A percentile compares a stretch with the other conserved stretches of the same genome.
Conservation (phyloP, 2,113 vertebrate genomes). For the Onychorhynchus coronatus region DNA sequence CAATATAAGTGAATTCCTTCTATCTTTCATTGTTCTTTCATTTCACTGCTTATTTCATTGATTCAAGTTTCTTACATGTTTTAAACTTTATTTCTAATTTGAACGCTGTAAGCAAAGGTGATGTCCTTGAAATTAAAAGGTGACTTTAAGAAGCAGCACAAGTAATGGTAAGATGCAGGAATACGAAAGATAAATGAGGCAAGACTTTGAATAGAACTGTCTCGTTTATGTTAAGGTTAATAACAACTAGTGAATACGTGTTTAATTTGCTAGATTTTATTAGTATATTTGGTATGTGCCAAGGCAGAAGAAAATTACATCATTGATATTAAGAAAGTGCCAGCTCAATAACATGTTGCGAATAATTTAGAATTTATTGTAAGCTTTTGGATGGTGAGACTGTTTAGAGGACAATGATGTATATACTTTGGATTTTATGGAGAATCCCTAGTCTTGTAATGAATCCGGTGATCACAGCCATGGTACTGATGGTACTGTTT, state of each 20-base stretch:
- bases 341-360: background rate
- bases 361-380: background rate
- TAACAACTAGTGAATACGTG: background rate
- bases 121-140: background rate
- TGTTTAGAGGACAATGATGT: background rate
- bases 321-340: background rate
- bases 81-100: background rate
- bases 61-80: background rate
- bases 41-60: background rate
- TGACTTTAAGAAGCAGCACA: background rate
- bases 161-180: background rate
- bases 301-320: background rate
- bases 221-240: background rate
- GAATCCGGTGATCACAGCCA: background rate
- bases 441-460: background rate
- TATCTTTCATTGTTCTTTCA: background rate
- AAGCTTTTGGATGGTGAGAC: background rate
- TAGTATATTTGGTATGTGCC: background rate
- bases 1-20: background rate
- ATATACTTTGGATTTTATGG: background rate
- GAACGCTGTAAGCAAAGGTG: background rate
- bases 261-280: constrained; percentile 12
- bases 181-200: background rate
- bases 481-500: background rate
- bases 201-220: background rate